Evolutionary conservation across 2,888 invertebrate genomes (phyloP).

Genomic region (Baronia brevicornis): DNA sequence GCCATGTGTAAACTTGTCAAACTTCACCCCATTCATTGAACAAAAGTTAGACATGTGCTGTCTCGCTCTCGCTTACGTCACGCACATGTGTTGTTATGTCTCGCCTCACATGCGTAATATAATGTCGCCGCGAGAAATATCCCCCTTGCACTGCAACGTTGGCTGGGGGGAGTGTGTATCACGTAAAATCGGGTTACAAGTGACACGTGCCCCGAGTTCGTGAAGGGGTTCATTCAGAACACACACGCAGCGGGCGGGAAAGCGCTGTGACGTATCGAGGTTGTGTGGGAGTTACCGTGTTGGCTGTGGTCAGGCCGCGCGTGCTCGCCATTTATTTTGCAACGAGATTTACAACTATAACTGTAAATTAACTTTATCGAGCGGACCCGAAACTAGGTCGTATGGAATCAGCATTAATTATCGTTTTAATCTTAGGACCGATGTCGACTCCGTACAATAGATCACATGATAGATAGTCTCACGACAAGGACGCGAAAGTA

Average conservation of each 20-base stretch:
- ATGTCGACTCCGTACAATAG: slow-evolving; percentile 70
- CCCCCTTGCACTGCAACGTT: slow-evolving; percentile 20
- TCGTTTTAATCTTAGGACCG: slow-evolving; percentile 71
- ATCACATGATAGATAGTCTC: slow-evolving; percentile 71
- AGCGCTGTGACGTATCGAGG: slow-evolving; percentile 28
- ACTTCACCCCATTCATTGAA: slow-evolving; percentile 65
- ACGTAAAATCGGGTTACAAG: slow-evolving; percentile 37
- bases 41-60: slow-evolving; percentile 43
- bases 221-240: slow-evolving; percentile 50
- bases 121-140: slow-evolving; percentile 32
- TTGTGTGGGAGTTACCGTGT: slow-evolving; percentile 59
- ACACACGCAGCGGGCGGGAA: slow-evolving; percentile 25
- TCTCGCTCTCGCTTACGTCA: slow-evolving; percentile 49
- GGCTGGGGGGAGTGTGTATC: slow-evolving; percentile 19
- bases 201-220: slow-evolving; percentile 45
- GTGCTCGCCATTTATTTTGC: slow-evolving; percentile 67
- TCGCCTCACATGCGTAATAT: slow-evolving; percentile 51
- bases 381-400: slow-evolving; percentile 70
- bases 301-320: slow-evolving; percentile 68
- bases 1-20: slow-evolving; percentile 58
- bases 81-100: slow-evolving; percentile 57
- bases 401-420: slow-evolving; percentile 76
- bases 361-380: slow-evolving; percentile 74
- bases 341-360: slow-evolving; percentile 74
- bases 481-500: slow-evolving; percentile 69